Percentiles rank a stretch among this genome's conserved stretches.
phyloP scores from a whole-genome alignment of 2,113 vertebrate species.

The human region DNA sequence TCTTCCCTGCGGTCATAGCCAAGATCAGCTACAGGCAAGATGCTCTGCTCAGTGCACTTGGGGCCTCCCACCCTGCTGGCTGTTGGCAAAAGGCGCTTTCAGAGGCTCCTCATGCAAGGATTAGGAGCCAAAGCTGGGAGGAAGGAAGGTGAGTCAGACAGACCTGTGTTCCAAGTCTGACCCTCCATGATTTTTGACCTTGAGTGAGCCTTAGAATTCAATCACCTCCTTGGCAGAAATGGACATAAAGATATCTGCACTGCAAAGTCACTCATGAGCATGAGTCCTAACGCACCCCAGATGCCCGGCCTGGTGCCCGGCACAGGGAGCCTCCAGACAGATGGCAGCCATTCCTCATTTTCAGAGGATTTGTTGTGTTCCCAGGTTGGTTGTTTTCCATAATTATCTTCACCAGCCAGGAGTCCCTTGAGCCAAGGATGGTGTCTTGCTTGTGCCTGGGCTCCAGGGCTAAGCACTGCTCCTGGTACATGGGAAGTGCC shows the following conservation, averaged over 20 bases:
- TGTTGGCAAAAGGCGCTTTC: background rate
- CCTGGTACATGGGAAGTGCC: background rate
- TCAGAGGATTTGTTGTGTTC: too few species aligned
- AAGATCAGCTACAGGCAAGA: background rate
- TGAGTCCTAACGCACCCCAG: fast-evolving
- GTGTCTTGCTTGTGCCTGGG: background rate
- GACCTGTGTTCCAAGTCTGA: background rate
- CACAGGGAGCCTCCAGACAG: fast-evolving
- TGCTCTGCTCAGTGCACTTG: background rate
- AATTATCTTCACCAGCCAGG: too few species aligned
- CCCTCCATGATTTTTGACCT: background rate
- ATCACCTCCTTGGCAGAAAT: background rate
- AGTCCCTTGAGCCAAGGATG: background rate
- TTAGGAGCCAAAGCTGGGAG: background rate
- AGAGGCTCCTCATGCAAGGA: background rate
- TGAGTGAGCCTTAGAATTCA: background rate
- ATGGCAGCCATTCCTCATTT: fast-evolving
- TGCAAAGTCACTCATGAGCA: background rate
- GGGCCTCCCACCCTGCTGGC: too few species aligned
- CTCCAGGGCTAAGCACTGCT: background rate
- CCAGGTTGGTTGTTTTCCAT: background rate
- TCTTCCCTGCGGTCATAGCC: background rate
- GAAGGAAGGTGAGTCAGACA: background rate
- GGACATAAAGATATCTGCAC: background rate
- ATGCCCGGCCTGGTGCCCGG: fast-evolving